These are phyloP conservation scores for Acridotheres tristis DNA, from an alignment of 2,797 vertebrate genomes.

Conservation along the genomic window DNA sequence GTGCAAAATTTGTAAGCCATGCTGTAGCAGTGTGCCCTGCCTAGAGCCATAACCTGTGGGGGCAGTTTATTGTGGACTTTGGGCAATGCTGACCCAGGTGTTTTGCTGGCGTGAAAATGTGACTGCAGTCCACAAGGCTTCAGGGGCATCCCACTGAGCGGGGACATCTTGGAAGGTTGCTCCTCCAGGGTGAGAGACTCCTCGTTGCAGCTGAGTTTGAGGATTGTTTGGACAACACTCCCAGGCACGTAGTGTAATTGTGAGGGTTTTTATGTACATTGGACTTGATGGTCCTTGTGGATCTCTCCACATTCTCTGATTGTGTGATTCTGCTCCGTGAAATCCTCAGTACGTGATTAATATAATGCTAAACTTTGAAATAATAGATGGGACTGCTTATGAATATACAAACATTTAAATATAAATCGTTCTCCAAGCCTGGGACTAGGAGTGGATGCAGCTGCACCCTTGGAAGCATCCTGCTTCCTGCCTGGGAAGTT, in stretches of 20 bases:
- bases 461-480: neutral
- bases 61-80: neutral
- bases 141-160: accelerated
- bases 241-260: accelerated
- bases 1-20: neutral
- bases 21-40: neutral
- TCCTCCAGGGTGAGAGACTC: neutral
- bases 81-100: neutral
- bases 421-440: neutral
- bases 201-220: accelerated
- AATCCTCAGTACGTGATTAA: neutral
- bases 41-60: neutral
- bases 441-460: neutral
- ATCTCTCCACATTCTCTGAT: neutral
- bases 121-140: neutral
- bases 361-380: neutral
- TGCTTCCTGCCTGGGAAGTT: neutral
- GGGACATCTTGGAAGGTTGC: too few species aligned
- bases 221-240: neutral
- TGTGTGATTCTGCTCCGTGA: neutral
- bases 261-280: neutral
- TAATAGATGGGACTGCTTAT: too few species aligned
- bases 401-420: neutral
- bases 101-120: neutral
- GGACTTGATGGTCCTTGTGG: neutral